Conservation (phyloP, 1,140 invertebrate species). For the Myzus persicae region DNA sequence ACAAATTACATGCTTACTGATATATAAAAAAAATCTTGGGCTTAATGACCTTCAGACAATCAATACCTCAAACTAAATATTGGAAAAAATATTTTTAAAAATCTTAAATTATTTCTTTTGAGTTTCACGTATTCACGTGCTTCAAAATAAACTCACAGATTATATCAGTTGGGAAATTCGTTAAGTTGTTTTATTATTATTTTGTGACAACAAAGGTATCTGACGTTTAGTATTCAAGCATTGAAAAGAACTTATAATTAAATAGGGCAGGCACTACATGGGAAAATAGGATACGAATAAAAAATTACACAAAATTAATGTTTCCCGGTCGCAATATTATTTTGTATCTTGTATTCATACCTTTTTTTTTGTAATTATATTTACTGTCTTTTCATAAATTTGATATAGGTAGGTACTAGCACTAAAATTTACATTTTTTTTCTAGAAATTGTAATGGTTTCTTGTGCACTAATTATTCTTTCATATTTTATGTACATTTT, state of each 20-base stretch:
- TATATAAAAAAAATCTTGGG: too few species aligned
- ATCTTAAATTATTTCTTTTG: too few species aligned
- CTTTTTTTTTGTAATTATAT: neutral
- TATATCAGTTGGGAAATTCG: neutral
- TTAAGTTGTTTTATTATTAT: neutral
- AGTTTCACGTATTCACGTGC: too few species aligned
- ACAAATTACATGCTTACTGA: too few species aligned
- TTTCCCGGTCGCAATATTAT: neutral
- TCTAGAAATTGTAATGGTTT: neutral
- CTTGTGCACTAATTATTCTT: neutral
- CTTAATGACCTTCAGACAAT: too few species aligned
- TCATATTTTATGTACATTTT: neutral
- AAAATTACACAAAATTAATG: neutral
- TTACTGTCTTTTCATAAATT: neutral
- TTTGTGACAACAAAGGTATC: neutral
- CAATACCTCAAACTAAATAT: too few species aligned
- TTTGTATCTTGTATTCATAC: neutral
- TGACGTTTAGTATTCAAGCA: neutral
- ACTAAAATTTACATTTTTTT: neutral
- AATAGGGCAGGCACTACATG: neutral
- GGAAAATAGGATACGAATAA: neutral
- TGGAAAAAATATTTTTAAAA: too few species aligned
- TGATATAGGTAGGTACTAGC: neutral
- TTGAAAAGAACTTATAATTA: neutral
- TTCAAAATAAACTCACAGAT: too few species aligned